These are phyloP conservation scores for Lepeophtheirus nordmannii DNA, from an alignment of 2,888 invertebrate species.

Conservation along the genomic window DNA sequence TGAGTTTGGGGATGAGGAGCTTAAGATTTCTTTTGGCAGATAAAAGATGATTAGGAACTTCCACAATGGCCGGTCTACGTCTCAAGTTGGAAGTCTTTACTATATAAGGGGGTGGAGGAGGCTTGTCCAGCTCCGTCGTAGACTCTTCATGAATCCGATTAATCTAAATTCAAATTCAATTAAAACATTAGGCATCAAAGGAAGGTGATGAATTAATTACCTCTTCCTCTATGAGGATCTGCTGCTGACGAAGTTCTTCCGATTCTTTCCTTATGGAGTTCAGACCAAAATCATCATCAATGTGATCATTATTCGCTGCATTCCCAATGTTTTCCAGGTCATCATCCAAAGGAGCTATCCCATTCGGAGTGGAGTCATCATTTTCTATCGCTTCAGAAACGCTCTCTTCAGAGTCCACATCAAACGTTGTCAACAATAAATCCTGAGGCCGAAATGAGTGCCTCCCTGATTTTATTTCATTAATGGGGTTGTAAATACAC, in stretches of 20 bases:
- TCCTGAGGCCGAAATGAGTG: slow-evolving; percentile 27
- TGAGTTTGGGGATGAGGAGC: not conserved
- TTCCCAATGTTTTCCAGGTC: not conserved
- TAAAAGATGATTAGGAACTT: not conserved
- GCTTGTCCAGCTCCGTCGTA: not conserved
- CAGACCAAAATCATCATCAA: slow-evolving; percentile 34
- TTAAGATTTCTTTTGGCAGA: not conserved
- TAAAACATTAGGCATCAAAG: not conserved
- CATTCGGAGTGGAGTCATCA: slow-evolving; percentile 28
- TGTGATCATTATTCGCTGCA: slow-evolving; percentile 29
- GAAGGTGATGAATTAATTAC: not conserved
- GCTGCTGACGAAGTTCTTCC: slow-evolving; percentile 45
- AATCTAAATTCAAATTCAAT: not conserved
- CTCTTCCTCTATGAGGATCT: slow-evolving; percentile 33
- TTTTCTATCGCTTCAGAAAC: slow-evolving; percentile 28
- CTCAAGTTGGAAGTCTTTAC: not conserved
- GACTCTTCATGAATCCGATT: slow-evolving; percentile 15
- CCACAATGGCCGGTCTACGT: not conserved
- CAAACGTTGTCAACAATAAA: slow-evolving; percentile 29
- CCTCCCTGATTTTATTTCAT: slow-evolving; percentile 1
- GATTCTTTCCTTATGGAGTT: slow-evolving; percentile 38
- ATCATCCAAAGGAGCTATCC: not conserved
- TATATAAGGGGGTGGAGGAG: slow-evolving; percentile 3
- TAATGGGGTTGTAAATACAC: not conserved
- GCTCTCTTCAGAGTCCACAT: slow-evolving; percentile 25